These are phyloP conservation scores for Pygoscelis antarcticus DNA, from an alignment of 2,113 vertebrate genomes.

Conservation along the genomic window DNA sequence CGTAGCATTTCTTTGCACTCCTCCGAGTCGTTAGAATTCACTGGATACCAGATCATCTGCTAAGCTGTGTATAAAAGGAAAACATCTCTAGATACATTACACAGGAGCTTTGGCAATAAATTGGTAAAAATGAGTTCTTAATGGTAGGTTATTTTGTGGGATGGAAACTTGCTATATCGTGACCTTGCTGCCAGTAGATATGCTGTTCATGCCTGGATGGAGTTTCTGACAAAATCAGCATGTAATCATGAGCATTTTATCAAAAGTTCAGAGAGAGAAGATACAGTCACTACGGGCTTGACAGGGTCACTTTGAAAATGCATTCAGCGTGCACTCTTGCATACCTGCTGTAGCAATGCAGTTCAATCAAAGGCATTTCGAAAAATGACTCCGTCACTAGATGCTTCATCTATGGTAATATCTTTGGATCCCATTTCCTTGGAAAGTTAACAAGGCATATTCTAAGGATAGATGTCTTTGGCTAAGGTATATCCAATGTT, in stretches of 20 bases:
- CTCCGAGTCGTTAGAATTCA: background rate
- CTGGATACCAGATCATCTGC: background rate
- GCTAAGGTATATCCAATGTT: background rate
- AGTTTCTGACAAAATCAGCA: conserved; percentile 66
- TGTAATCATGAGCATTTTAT: conserved; percentile 65
- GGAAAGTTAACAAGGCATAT: conserved; percentile 49
- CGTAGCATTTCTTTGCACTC: background rate
- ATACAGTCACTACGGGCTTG: conserved; percentile 14
- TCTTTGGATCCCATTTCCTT: conserved; percentile 22
- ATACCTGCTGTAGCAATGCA: background rate
- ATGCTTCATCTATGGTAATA: conserved; percentile 8
- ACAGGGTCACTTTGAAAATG: conserved; percentile 63
- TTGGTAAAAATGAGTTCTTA: conserved; percentile 25
- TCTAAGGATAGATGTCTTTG: conserved; percentile 41
- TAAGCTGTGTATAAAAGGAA: background rate
- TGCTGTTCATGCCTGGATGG: conserved; percentile 61
- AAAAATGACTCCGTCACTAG: conserved; percentile 4
- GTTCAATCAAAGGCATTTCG: conserved; percentile 6
- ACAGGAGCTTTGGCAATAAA: conserved; percentile 26
- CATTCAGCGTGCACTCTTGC: conserved; percentile 30
- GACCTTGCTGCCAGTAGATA: conserved; percentile 53
- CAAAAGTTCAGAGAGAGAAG: conserved; percentile 56
- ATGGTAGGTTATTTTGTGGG: conserved; percentile 7
- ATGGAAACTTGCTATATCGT: conserved; percentile 1
- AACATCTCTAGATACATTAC: background rate